Conservation (phyloP, 2,797 vertebrate genomes). For the Mustela erminea region DNA sequence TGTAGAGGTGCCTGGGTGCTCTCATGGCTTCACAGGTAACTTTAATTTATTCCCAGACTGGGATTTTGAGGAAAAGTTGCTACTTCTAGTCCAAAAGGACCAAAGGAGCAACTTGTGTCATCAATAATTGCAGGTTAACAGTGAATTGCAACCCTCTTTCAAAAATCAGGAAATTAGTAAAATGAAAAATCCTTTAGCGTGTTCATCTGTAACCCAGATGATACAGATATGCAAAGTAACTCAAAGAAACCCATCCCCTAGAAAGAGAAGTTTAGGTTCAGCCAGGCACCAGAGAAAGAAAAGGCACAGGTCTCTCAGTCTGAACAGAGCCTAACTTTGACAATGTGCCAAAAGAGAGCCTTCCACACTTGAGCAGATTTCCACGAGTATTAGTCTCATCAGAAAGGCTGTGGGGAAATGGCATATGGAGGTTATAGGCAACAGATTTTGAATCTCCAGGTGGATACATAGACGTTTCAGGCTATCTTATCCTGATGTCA, state of each 20-base stretch:
- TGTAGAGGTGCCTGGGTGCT: not conserved
- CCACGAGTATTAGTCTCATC: not conserved
- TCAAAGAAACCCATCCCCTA: not conserved
- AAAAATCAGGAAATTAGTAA: not conserved
- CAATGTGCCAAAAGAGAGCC: not conserved
- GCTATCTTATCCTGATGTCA: not conserved
- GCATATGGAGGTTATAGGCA: not conserved
- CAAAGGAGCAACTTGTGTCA: not conserved
- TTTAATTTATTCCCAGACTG: slow-evolving; percentile 48
- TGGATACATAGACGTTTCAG: not conserved
- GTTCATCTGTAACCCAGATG: not conserved
- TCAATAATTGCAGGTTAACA: not conserved
- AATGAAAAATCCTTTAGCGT: not conserved
- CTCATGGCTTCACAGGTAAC: slow-evolving; percentile 13
- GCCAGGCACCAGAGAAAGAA: not conserved
- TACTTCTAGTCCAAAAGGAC: not conserved
- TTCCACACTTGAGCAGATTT: not conserved
- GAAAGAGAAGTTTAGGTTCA: not conserved
- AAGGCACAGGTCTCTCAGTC: not conserved
- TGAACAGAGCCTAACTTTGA: not conserved
- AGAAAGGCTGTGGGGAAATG: not conserved
- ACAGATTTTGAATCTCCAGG: not conserved
- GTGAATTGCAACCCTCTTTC: not conserved
- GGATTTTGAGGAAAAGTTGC: slow-evolving; percentile 37
- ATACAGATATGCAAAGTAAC: not conserved